Base-by-base conservation (phyloP, 2,888 invertebrate species). In the Gordius sp. region DNA sequence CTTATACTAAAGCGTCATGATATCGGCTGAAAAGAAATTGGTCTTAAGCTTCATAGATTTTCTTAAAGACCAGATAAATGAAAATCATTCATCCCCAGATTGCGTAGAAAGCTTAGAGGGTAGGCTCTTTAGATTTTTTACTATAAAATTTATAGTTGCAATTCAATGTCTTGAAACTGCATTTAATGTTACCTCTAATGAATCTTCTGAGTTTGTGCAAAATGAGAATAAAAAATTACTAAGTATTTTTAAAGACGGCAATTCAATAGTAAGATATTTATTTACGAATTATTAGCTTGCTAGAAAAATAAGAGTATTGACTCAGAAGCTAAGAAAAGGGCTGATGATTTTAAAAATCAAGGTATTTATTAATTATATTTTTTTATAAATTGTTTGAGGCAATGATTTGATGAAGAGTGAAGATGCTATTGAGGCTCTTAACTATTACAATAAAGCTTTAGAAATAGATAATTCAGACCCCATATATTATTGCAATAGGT, bases 91-190 rank as follows among this genome's bases (percentile, higher is more conserved):
- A 4, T 47, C 47, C 4, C 47, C 47, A n/a, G 47, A 47, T 47
- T n/a, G n/a, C 20, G 23, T 47, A 18, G 47, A 47, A 20, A 47
- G 47, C 20, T 20, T 47, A 47, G 47, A 47, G 20, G 47, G 47
- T 20, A n/a, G 8, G 4, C 4, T 47, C 20, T 20, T n/a, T n/a
- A n/a, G n/a, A 13, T 33, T 33, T 33, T 33, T 33, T 33, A 47
- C 8, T n/a, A n/a, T 47, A 4, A 18, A 47, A 33, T 13, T 13
- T 33, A 33, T 33, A 47, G 91, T 93, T 59, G 85, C 86, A 41
- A 78, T 82, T 62, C 89, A 91, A 71, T 91, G 91, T 69, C 74
- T 89, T 62, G 85, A 89, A 70, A 80, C 81, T 55, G 82, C 85
- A 2, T 91, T 82, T 68, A 79, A 78, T 62, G 72, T 87, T 1